Base-by-base conservation (phyloP, 2,888 invertebrate genomes). In the Parnassius apollo region DNA sequence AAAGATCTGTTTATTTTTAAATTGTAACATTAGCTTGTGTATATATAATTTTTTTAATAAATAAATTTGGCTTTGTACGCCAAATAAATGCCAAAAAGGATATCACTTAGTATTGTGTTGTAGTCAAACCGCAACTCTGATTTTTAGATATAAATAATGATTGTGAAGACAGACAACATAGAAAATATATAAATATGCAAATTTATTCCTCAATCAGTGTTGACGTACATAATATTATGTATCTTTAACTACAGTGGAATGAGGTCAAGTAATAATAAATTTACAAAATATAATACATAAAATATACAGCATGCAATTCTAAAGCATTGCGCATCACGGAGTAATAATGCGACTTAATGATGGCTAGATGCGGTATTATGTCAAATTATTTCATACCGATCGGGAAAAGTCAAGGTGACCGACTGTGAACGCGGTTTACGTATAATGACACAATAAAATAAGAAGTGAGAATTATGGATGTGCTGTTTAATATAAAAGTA, bases 361-460 rank as follows among this genome's bases (percentile, higher is more conserved):
- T 78, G 71, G 75, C 66, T 76, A 68, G 79, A 76, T 79, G 81
- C 71, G 80, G 83, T 83, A 85, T 89, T 88, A 90, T 86, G 87
- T 90, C 89, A 86, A 90, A 91, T 91, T 90, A 88, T 89, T 88
- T 86, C 83, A 86, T 83, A 82, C 81, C 80, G 83, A 89, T 89
- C 80, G 85, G 78, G 83, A 89, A 88, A 88, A 88, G 89, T 91
- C 91, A 91, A 91, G 91, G 91, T 85, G 85, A 88, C 83, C 79
- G 83, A 85, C 86, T 82, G 82, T 76, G 75, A 75, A 66, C 73
- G 66, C 70, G 73, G 75, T 71, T 73, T 72, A 66, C 62, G 71
- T 72, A 77, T 85, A 84, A 86, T 84, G 82, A 83, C 80, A 74
- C 71, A 67, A 59, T 48, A 50, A 35, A 66, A 65, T 62, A 42